Evolutionary conservation across 2,797 vertebrate species (phyloP), one percentile per base, ranked within the genome.

Genomic region (Myotis pilosus): DNA sequence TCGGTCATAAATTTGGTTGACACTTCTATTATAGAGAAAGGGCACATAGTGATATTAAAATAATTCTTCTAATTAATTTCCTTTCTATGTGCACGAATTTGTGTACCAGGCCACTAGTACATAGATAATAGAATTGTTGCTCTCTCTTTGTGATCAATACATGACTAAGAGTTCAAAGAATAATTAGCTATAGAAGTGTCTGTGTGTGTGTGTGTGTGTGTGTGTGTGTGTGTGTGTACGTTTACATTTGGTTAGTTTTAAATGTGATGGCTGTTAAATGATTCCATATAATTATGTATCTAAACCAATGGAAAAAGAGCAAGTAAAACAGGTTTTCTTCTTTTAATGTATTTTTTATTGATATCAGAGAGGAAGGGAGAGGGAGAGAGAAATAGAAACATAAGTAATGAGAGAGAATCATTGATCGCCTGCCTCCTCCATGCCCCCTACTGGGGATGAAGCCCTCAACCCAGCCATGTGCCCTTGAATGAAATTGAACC

Each of bases 201-300:
- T 1, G 41, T 28, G n/a, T 62, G 25, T 28, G 13, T 38, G 4
- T 94, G 20, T 79, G 13, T 88, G 22, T 74, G 12, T 68, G 53
- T 68, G 53, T 66, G 16, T 80, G n/a, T n/a, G 62, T 87, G 1
- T 79, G 22, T 72, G 5, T 62, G 9, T 44, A 78, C 79, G 19
- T 87, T 91, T 20, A 71, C 13, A 51, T 95, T 91, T 89, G 25
- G 68, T 74, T 93, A 87, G 20, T 94, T 96, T 86, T 68, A 64
- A 91, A 82, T 96, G 33, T 93, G 75, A 90, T 92, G 38, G 84
- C 20, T 95, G 2, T 78, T 95, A 95, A 95, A 81, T 94, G n/a
- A 87, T 47, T 79, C 30, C 15, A 75, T 78, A 85, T 96, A 95
- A 94, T 75, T 60, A 89, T 81, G 87, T 72, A 83, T 83, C 62